Evolutionary conservation across 2,888 invertebrate species (phyloP).

Genomic region (Nomada fucata): DNA sequence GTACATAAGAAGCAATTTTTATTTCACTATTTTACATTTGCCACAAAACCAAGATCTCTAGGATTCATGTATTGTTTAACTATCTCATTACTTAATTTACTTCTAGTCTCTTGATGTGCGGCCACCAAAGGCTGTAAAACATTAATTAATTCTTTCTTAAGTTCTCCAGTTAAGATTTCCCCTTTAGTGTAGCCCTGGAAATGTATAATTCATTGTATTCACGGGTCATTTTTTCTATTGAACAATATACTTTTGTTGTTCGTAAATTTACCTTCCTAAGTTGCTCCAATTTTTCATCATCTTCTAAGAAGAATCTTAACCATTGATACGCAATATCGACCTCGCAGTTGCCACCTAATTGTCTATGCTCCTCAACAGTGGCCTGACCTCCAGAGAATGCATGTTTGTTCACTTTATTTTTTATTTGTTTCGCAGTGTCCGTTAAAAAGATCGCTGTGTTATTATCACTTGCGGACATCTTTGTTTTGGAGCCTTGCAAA

Average conservation of each 20-base stretch:
- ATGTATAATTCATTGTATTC: background rate
- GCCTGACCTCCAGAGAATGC: conserved; percentile 98
- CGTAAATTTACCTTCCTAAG: conserved; percentile 86
- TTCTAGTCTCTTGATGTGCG: conserved; percentile 92
- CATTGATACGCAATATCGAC: conserved; percentile 98
- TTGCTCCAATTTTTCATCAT: conserved; percentile 93
- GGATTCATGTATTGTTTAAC: conserved; percentile 94
- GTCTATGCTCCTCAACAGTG: conserved; percentile 96
- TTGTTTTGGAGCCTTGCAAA: conserved; percentile 97
- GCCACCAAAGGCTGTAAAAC: conserved; percentile 91
- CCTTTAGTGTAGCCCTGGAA: conserved; percentile 92
- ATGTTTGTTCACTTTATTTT: conserved; percentile 98
- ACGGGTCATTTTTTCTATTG: background rate
- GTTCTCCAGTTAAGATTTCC: conserved; percentile 95
- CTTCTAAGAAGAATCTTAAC: conserved; percentile 96
- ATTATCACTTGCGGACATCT: conserved; percentile 98
- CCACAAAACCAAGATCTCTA: conserved; percentile 88
- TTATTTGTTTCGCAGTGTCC: conserved; percentile 97
- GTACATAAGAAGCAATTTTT: conserved; percentile 15
- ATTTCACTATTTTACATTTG: conserved; percentile 59
- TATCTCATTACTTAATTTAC: conserved; percentile 93
- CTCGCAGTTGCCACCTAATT: conserved; percentile 96
- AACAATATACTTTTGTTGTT: background rate
- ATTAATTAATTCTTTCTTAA: conserved; percentile 96
- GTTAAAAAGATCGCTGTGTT: conserved; percentile 98